Conservation (phyloP, 2,797 vertebrate genomes). For the Enteromius radiatus region DNA sequence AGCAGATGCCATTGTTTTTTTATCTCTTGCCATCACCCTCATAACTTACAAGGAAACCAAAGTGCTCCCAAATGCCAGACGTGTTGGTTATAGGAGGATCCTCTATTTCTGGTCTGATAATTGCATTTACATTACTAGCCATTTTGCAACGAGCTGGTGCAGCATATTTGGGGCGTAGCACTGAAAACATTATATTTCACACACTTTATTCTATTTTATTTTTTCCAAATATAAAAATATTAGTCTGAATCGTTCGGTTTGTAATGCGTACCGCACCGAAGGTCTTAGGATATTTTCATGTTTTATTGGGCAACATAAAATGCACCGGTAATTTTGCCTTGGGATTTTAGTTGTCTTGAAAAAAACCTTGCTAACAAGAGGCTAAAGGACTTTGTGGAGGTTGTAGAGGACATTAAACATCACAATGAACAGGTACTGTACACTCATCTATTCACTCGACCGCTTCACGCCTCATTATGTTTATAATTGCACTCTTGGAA, state of each 20-base stretch:
- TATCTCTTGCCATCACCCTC: conserved; percentile 4
- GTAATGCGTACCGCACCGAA: too few relatives aligned
- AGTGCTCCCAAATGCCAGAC: not conserved
- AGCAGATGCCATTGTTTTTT: not conserved
- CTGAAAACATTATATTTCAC: too few relatives aligned
- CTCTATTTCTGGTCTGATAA: not conserved
- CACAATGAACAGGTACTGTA: not conserved
- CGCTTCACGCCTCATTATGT: not conserved
- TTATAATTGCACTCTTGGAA: not conserved
- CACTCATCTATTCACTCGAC: not conserved
- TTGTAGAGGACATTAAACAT: not conserved
- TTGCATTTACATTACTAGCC: too few relatives aligned
- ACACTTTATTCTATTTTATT: too few relatives aligned
- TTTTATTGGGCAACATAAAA: not conserved
- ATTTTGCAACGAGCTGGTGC: too few relatives aligned
- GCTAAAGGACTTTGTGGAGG: not conserved
- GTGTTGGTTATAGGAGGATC: not conserved
- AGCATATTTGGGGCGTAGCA: too few relatives aligned
- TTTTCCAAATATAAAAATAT: too few relatives aligned
- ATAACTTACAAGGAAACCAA: conserved; percentile 1
- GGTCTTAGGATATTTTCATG: not conserved
- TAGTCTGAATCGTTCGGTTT: too few relatives aligned
- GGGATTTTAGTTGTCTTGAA: not conserved
- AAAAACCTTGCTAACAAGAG: not conserved
- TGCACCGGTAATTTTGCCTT: not conserved